Conservation (phyloP, 2,888 invertebrate species). For the Agonum fuliginosum region DNA sequence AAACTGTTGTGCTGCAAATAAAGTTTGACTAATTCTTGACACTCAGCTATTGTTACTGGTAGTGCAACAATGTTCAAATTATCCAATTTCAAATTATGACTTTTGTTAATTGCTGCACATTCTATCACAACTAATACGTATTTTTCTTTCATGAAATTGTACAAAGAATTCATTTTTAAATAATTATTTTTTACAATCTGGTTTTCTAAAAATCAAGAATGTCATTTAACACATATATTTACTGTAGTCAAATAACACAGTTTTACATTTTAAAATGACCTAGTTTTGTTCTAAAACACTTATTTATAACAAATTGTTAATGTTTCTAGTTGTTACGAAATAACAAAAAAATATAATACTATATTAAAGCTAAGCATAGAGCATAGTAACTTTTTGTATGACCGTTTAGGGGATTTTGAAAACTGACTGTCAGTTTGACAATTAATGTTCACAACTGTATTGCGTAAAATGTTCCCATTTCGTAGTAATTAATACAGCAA, state of each 20-base stretch:
- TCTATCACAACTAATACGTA: conserved; percentile 46
- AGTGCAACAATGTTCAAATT: conserved; percentile 33
- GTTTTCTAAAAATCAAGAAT: background rate
- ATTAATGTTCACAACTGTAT: background rate
- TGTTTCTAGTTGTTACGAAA: background rate
- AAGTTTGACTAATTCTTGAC: conserved; percentile 47
- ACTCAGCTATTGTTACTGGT: conserved; percentile 43
- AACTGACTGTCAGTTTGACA: background rate
- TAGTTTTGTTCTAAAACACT: background rate
- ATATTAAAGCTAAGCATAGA: no score
- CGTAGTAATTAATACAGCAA: no score
- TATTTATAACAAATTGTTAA: background rate
- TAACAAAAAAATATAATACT: no score
- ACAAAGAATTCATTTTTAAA: conserved; percentile 53
- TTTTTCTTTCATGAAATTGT: conserved; percentile 46
- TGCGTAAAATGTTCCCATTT: no score
- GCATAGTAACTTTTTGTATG: background rate
- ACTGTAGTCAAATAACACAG: background rate
- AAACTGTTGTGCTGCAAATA: conserved; percentile 49
- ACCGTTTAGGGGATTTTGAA: background rate
- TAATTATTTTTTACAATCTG: background rate
- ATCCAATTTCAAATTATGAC: conserved; percentile 43
- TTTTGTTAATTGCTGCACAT: conserved; percentile 42
- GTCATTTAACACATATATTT: conserved; percentile 6
- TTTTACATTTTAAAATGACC: background rate